phyloP scores from a whole-genome alignment of 2,888 invertebrate genomes.

The Lottia gigantea region DNA sequence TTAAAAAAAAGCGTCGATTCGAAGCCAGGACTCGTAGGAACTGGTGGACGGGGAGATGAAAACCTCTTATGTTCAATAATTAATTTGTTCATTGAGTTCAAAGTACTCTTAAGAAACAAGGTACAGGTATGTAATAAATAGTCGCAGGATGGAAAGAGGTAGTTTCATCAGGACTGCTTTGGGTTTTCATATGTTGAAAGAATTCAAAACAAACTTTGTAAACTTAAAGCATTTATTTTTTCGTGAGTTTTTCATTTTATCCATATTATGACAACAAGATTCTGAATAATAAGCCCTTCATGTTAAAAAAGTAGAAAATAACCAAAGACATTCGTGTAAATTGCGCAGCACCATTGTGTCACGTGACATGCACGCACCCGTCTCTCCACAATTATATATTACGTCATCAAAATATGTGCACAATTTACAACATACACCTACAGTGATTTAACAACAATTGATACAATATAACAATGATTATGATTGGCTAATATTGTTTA shows the following conservation, averaged over 20 bases:
- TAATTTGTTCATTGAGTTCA: too few relatives aligned
- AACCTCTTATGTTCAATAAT: too few relatives aligned
- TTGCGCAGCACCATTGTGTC: slow-evolving; percentile 22
- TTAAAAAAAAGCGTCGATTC: too few relatives aligned
- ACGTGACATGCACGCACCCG: slow-evolving; percentile 18
- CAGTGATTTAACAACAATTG: too few relatives aligned
- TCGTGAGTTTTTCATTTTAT: neutral
- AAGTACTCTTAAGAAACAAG: too few relatives aligned
- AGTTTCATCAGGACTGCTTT: too few relatives aligned
- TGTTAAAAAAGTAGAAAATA: slow-evolving; percentile 1
- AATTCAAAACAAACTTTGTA: neutral
- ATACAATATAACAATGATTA: too few relatives aligned
- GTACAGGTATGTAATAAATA: too few relatives aligned
- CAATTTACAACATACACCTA: slow-evolving; percentile 1
- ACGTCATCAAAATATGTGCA: slow-evolving; percentile 8
- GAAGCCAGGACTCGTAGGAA: too few relatives aligned
- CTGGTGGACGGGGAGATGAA: too few relatives aligned
- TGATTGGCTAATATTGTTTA: too few relatives aligned
- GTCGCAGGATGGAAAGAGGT: too few relatives aligned
- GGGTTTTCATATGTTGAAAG: neutral
- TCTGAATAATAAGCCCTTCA: slow-evolving; percentile 19
- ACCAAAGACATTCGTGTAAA: slow-evolving; percentile 1
- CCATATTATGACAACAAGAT: neutral
- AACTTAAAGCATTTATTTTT: slow-evolving; percentile 8
- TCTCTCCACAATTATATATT: slow-evolving; percentile 7